Evolutionary conservation across 2,888 invertebrate species (phyloP).

Genomic region (Chrysina gloriosa): DNA sequence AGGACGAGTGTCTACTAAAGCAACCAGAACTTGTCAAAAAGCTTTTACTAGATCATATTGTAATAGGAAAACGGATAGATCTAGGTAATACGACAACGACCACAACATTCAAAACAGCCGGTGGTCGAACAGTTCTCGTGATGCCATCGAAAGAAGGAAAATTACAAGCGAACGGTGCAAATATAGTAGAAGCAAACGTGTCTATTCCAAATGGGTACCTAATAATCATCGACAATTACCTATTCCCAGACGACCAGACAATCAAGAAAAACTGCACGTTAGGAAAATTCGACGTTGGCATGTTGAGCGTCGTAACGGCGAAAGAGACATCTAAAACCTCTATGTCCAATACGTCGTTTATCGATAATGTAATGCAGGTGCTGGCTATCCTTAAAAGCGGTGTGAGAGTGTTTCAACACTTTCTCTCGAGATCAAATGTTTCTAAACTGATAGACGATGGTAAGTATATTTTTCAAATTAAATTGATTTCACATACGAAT

Average conservation of each 20-base stretch:
- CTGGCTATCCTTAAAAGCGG: slow-evolving; percentile 72
- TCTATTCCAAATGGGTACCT: slow-evolving; percentile 65
- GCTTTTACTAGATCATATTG: slow-evolving; percentile 71
- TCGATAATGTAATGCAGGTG: slow-evolving; percentile 67
- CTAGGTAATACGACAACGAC: slow-evolving; percentile 66
- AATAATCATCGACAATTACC: slow-evolving; percentile 64
- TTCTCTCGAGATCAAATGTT: slow-evolving; percentile 72
- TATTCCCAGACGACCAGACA: slow-evolving; percentile 62
- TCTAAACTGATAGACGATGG: slow-evolving; percentile 69
- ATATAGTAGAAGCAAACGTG: slow-evolving; percentile 61
- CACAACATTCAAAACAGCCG: slow-evolving; percentile 66
- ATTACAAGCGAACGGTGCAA: slow-evolving; percentile 64
- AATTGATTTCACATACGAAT: too few relatives aligned
- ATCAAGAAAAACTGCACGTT: slow-evolving; percentile 47
- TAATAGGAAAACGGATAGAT: slow-evolving; percentile 69
- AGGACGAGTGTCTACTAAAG: slow-evolving; percentile 63
- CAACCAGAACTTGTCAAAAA: slow-evolving; percentile 69
- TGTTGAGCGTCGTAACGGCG: slow-evolving; percentile 51
- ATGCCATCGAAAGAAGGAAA: slow-evolving; percentile 55
- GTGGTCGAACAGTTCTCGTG: slow-evolving; percentile 63
- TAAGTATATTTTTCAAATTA: slow-evolving; percentile 52
- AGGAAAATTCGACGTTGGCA: slow-evolving; percentile 48
- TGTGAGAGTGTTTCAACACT: slow-evolving; percentile 74
- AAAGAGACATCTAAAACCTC: slow-evolving; percentile 53
- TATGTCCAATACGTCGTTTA: slow-evolving; percentile 54